These are phyloP conservation scores for Acomys russatus DNA, from an alignment of 2,797 vertebrate genomes.

Conservation along the genomic window DNA sequence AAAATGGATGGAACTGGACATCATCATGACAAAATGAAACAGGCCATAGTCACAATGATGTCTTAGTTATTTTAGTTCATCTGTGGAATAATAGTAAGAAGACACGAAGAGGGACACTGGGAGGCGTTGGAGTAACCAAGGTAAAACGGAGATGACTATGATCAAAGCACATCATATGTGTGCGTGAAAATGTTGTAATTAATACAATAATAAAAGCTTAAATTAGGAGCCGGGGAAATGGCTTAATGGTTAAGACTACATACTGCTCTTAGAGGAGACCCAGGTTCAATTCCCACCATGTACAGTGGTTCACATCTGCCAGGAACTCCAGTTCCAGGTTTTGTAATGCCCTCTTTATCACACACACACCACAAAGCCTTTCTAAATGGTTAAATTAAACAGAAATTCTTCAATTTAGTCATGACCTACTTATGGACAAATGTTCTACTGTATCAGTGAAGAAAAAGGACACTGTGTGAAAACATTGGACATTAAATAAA, in stretches of 20 bases:
- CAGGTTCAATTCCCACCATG: too few relatives aligned
- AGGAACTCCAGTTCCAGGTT: too few relatives aligned
- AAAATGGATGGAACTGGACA: background rate
- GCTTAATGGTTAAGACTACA: too few relatives aligned
- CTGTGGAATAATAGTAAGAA: background rate
- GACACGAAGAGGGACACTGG: background rate
- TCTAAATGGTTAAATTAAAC: background rate
- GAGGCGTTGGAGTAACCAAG: too few relatives aligned
- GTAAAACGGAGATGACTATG: too few relatives aligned
- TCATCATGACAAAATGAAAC: background rate
- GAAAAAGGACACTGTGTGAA: background rate
- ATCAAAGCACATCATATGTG: background rate
- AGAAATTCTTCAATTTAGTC: constrained; percentile 2
- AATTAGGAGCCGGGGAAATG: too few relatives aligned
- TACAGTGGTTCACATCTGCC: too few relatives aligned
- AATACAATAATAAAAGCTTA: too few relatives aligned
- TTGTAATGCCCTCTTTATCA: too few relatives aligned
- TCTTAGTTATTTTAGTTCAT: background rate
- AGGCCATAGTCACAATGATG: background rate
- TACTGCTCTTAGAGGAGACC: too few relatives aligned
- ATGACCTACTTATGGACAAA: background rate
- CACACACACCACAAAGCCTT: background rate
- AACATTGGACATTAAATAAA: background rate
- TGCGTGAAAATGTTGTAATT: background rate
- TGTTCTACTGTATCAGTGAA: background rate